Base-by-base conservation (phyloP, 2,888 invertebrate species). In the Cylindroiulus punctatus region DNA sequence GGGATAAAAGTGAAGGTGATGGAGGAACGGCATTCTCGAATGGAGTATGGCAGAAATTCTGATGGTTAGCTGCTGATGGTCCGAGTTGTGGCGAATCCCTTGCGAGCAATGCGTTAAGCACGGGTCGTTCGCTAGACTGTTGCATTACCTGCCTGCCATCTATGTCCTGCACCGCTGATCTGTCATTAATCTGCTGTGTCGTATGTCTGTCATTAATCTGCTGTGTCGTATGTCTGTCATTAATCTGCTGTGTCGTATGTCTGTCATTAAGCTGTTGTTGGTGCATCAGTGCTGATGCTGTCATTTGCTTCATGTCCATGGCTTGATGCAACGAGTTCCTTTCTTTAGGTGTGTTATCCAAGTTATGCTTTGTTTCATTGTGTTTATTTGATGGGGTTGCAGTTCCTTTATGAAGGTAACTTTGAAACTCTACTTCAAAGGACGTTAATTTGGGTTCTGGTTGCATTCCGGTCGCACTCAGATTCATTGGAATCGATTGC, bases 401-500 rank as follows among this genome's bases (percentile, higher is more conserved):
- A 22, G 82, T 42, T 32, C 82, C 36, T 22, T 82, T 82, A 40
- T 36, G 32, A 8, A 82, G 82, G 22, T 82, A 82, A 22, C 40
- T 82, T n/a, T 82, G 32, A 82, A 82, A 82, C 36, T 82, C 82
- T 19, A 42, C 82, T 42, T 82, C 82, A 42, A 82, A 82, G n/a
- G 82, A 42, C 36, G 82, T 26, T 42, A 82, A 42, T 22, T 82
- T 82, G 1, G 82, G 17, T n/a, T 82, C 82, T 12, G 36, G 36
- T 82, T 36, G 82, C 19, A 42, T 82, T 26, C 65, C 65, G 7
- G 65, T 26, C 26, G 65, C 22, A 65, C 65, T 65, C 19, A 65
- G 26, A 65, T 65, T 65, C 65, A 65, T 65, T 12, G 65, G 65
- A 65, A 26, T 19, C 17, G 65, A 65, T 90, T 89, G 89, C 47